A percentile compares a stretch with the other conserved stretches of the same genome.
phyloP scores from a whole-genome alignment of 2,797 vertebrate species.

The Anabacerthia variegaticeps region DNA sequence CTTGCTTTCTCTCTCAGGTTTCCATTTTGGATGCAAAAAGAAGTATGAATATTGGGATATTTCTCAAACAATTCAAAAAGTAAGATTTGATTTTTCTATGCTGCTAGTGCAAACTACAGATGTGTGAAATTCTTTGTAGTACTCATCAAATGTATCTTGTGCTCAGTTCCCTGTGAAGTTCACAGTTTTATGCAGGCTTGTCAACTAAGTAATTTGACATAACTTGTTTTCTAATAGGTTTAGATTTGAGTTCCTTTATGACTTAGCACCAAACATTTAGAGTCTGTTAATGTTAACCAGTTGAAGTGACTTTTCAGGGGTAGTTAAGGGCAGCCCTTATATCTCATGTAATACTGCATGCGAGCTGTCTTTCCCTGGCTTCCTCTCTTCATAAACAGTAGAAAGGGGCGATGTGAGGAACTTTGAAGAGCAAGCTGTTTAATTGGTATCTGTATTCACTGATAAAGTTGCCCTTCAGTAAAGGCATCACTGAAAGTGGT shows the following conservation, averaged over 20 bases:
- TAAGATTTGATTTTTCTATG: conserved; percentile 77
- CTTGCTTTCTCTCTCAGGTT: conserved; percentile 77
- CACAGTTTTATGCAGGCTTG: background rate
- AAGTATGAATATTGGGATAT: conserved; percentile 98
- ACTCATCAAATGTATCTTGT: background rate
- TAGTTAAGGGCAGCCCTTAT: background rate
- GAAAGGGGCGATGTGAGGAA: background rate
- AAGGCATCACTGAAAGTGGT: background rate
- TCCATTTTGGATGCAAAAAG: conserved; percentile 95
- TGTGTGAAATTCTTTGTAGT: background rate
- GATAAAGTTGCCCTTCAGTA: background rate
- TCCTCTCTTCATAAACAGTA: background rate
- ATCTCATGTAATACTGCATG: background rate
- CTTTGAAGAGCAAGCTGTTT: background rate
- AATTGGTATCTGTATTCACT: background rate
- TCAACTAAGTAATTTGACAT: background rate
- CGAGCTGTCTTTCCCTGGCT: background rate
- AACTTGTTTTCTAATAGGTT: background rate
- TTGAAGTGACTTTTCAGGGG: background rate
- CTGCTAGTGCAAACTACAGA: background rate
- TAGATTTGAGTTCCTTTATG: background rate
- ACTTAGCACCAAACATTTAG: background rate
- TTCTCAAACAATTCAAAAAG: conserved; percentile 98
- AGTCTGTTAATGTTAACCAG: background rate
- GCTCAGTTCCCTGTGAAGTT: background rate